phyloP scores from a whole-genome alignment of 2,113 vertebrate species.

The Sigmodon hispidus region DNA sequence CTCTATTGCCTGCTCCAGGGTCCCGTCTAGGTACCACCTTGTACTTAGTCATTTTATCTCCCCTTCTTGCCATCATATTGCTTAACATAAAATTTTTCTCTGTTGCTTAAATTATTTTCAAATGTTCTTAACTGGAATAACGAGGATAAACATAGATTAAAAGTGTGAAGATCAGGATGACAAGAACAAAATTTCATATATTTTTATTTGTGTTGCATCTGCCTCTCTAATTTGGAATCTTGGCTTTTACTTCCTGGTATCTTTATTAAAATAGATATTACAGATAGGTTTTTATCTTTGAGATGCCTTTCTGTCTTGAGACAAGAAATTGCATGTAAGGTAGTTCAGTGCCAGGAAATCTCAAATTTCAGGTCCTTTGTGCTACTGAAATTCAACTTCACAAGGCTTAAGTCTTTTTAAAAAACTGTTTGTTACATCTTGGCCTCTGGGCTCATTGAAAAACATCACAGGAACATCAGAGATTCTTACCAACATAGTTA shows the following conservation, averaged over 20 bases:
- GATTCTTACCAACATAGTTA: slow-evolving; percentile 20
- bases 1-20: slow-evolving; percentile 25
- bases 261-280: slow-evolving; percentile 67
- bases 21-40: neutral
- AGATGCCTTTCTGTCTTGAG: slow-evolving; percentile 39
- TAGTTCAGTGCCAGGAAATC: slow-evolving; percentile 10
- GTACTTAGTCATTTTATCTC: neutral
- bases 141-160: slow-evolving; percentile 69
- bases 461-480: slow-evolving; percentile 30
- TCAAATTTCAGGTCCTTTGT: neutral
- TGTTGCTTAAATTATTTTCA: slow-evolving; percentile 75
- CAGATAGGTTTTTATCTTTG: slow-evolving; percentile 58
- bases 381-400: slow-evolving; percentile 37
- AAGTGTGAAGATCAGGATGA: slow-evolving; percentile 71
- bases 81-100: slow-evolving; percentile 66
- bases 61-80: slow-evolving; percentile 23
- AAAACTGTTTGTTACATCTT: slow-evolving; percentile 16
- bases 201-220: slow-evolving; percentile 75
- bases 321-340: slow-evolving; percentile 14
- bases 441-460: slow-evolving; percentile 51
- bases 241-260: slow-evolving; percentile 59
- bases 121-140: slow-evolving; percentile 78
- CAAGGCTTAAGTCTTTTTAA: slow-evolving; percentile 4
- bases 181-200: slow-evolving; percentile 68
- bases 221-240: slow-evolving; percentile 67